phyloP scores from a whole-genome alignment of 2,797 vertebrate genomes.

The Gymnothorax reevesii region DNA sequence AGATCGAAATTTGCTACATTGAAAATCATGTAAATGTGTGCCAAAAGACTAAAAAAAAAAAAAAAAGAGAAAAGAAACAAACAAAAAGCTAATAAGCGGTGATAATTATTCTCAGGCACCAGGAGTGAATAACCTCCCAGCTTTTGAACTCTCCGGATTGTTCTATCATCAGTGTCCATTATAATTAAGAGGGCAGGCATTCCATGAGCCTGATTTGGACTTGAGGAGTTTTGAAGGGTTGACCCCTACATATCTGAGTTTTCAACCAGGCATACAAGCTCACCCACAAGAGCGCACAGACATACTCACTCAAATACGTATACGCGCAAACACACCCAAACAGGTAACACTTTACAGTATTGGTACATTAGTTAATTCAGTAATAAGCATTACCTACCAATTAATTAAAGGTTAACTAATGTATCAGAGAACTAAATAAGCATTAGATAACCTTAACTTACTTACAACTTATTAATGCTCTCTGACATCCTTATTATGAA shows the following conservation, averaged over 20 bases:
- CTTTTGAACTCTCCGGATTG: slow-evolving; percentile 9
- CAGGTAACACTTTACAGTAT: neutral
- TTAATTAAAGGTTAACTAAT: neutral
- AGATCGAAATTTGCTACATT: no score
- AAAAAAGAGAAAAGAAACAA: no score
- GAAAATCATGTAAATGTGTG: neutral
- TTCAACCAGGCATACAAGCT: neutral
- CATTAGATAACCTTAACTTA: no score
- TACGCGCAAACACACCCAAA: neutral
- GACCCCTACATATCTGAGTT: slow-evolving; percentile 9
- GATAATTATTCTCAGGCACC: slow-evolving; percentile 11
- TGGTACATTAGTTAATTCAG: no score
- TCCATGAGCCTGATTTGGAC: neutral
- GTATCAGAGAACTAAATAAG: no score
- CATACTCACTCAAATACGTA: neutral
- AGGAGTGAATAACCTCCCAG: slow-evolving; percentile 8
- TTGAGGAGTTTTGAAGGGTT: neutral
- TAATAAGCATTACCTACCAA: no score
- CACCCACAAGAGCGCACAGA: neutral
- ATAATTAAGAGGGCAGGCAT: neutral
- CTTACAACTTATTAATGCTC: no score
- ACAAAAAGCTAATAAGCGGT: neutral
- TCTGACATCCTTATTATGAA: no score
- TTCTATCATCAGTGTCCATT: neutral
- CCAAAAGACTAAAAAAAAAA: neutral